Percentiles rank a stretch among this genome's conserved stretches.
Evolutionary conservation across 1,140 invertebrate species (phyloP).

Genomic region (Caenorhabditis remanei): DNA sequence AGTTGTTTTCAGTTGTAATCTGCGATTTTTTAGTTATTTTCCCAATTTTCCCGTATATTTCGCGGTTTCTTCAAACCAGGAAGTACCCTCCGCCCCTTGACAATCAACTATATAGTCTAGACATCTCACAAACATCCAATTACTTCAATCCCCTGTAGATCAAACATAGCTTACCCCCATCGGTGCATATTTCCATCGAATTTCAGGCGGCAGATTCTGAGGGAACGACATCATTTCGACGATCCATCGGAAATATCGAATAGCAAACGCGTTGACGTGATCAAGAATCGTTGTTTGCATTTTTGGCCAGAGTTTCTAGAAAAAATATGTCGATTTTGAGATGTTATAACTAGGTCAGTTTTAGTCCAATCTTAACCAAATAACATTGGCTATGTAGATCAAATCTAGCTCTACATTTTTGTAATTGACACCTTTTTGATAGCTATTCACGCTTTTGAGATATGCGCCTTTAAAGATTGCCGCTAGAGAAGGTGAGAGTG

Average conservation of each 20-base stretch:
- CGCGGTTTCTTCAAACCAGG: neutral
- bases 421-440: too few relatives aligned
- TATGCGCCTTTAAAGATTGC: too few relatives aligned
- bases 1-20: too few relatives aligned
- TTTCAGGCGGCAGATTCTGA: neutral
- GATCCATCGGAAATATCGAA: slow-evolving; percentile 6
- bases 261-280: slow-evolving; percentile 26
- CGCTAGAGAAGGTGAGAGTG: too few relatives aligned
- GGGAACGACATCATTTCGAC: neutral
- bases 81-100: too few relatives aligned
- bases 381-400: too few relatives aligned
- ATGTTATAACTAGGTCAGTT: neutral
- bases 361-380: too few relatives aligned
- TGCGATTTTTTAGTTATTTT: too few relatives aligned
- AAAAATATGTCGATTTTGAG: neutral
- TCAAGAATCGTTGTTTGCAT: neutral
- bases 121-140: neutral
- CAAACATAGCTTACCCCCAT: neutral
- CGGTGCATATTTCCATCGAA: slow-evolving; percentile 26
- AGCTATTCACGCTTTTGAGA: too few relatives aligned
- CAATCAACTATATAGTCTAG: too few relatives aligned
- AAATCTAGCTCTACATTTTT: too few relatives aligned
- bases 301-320: neutral
- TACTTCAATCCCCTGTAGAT: neutral
- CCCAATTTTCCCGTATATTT: neutral